These are phyloP conservation scores for Phalloptychus januarius DNA, from an alignment of 2,797 vertebrate species.

Conservation along the genomic window DNA sequence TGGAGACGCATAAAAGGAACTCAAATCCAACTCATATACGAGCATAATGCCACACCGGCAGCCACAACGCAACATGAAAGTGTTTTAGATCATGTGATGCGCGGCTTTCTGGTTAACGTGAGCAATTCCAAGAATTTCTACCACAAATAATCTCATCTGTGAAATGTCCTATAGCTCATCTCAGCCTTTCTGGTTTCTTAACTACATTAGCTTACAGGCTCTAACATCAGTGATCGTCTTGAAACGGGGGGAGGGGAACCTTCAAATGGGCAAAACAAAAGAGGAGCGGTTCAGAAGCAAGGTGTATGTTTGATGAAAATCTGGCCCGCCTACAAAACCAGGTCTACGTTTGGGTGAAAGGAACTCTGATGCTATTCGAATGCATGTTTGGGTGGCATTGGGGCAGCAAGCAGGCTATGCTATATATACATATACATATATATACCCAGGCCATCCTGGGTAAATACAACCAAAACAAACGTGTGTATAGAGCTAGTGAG, in stretches of 20 bases:
- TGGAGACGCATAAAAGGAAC: constrained; percentile 12
- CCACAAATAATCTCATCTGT: not conserved
- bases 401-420: too few relatives aligned
- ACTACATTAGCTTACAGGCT: not conserved
- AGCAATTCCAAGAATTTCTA: not conserved
- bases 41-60: not conserved
- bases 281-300: not conserved
- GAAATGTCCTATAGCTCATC: not conserved
- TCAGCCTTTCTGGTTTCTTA: not conserved
- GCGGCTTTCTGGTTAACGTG: constrained; percentile 9
- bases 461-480: not conserved
- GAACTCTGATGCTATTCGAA: too few relatives aligned
- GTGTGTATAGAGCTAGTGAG: not conserved
- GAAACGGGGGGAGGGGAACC: not conserved
- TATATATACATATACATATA: too few relatives aligned
- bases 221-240: not conserved
- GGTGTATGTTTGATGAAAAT: not conserved
- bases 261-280: not conserved
- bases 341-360: too few relatives aligned
- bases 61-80: constrained; percentile 12
- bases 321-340: too few relatives aligned
- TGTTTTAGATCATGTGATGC: not conserved
- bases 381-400: too few relatives aligned
- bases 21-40: not conserved
- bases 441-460: too few relatives aligned